phyloP scores from a whole-genome alignment of 2,888 invertebrate species.

The Cryptocheilus praepositus region DNA sequence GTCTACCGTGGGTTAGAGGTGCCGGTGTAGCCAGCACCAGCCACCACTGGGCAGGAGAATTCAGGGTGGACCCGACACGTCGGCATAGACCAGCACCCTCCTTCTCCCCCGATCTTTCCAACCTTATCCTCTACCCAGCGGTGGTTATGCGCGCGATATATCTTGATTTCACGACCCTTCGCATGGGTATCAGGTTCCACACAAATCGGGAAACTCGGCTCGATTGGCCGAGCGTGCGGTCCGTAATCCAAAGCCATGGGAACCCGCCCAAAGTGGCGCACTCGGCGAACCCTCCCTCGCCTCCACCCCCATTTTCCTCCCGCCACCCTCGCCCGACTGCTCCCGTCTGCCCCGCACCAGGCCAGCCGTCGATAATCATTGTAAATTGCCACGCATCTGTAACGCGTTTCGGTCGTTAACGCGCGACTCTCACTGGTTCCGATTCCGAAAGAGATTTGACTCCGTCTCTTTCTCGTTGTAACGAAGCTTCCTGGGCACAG shows the following conservation, averaged over 20 bases:
- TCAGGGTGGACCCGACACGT: too few species aligned
- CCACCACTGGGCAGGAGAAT: too few species aligned
- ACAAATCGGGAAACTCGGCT: conserved; percentile 72
- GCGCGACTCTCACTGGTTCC: conserved; percentile 20
- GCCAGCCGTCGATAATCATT: conserved; percentile 62
- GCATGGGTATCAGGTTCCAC: conserved; percentile 73
- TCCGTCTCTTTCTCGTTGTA: conserved; percentile 21
- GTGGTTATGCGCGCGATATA: conserved; percentile 62
- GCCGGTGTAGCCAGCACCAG: too few species aligned
- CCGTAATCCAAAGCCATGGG: conserved; percentile 63
- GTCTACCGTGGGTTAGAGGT: too few species aligned
- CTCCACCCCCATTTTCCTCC: conserved; percentile 9
- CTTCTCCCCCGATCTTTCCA: neutral
- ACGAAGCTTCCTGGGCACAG: neutral
- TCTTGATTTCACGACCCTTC: conserved; percentile 74
- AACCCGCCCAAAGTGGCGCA: conserved; percentile 35
- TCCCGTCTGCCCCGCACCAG: neutral
- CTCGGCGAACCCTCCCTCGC: conserved; percentile 6
- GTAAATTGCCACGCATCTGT: conserved; percentile 72
- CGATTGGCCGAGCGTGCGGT: conserved; percentile 41
- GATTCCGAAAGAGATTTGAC: conserved; percentile 3
- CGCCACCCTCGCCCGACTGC: conserved; percentile 8
- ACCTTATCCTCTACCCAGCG: neutral
- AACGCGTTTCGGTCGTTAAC: conserved; percentile 60
- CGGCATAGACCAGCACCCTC: too few species aligned